Conservation (phyloP, 2,888 invertebrate genomes). For the Tipula lateralis region DNA sequence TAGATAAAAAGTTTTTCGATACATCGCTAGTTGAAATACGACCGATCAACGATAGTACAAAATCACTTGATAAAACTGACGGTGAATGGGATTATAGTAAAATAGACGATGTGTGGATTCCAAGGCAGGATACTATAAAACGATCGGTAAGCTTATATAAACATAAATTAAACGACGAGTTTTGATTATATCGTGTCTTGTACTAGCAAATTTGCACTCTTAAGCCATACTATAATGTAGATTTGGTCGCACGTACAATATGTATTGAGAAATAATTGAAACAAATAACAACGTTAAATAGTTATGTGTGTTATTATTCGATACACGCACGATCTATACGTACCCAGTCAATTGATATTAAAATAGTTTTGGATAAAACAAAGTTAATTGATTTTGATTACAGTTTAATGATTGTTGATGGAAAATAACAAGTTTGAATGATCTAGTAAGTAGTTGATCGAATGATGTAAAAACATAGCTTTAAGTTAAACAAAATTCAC, state of each 20-base stretch:
- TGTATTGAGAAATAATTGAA: not conserved
- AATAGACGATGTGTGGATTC: slow-evolving; percentile 37
- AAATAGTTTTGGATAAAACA: not conserved
- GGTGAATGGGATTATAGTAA: slow-evolving; percentile 21
- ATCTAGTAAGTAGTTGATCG: too few relatives aligned
- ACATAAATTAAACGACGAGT: too few relatives aligned
- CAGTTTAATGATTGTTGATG: not conserved
- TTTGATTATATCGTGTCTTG: not conserved
- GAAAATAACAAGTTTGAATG: not conserved
- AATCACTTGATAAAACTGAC: slow-evolving; percentile 40
- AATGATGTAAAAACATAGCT: too few relatives aligned
- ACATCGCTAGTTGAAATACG: slow-evolving; percentile 76
- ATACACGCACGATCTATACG: not conserved
- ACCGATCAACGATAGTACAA: slow-evolving; percentile 47
- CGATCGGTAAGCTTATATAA: slow-evolving; percentile 30
- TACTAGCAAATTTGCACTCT: not conserved
- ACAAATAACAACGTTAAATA: not conserved
- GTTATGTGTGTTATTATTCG: not conserved
- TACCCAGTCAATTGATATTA: not conserved
- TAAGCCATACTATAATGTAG: too few relatives aligned
- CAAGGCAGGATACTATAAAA: slow-evolving; percentile 31
- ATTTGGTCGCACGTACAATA: too few relatives aligned
- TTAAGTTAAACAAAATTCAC: too few relatives aligned
- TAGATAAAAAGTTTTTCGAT: slow-evolving; percentile 76
- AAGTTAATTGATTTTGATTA: not conserved